Percentiles rank a stretch among this genome's conserved stretches.
Conservation (phyloP, 2,797 vertebrate genomes). For the Lophius americanus region DNA sequence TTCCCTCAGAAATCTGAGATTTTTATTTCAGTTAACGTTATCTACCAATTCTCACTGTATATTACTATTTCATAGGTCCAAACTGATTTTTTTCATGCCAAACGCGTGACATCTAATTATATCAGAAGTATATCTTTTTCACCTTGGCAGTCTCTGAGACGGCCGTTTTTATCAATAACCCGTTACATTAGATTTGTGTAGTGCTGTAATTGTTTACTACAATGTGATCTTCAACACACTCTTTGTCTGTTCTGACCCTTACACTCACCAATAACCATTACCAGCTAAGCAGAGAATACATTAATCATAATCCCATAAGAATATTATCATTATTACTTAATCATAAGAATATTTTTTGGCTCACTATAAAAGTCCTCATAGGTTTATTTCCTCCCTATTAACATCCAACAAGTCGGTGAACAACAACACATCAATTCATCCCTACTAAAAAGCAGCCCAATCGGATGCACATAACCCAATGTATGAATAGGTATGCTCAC, state of each 20-base stretch:
- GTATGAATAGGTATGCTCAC: neutral
- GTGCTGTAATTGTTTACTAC: conserved; percentile 47
- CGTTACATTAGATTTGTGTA: conserved; percentile 42
- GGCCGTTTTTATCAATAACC: conserved; percentile 30
- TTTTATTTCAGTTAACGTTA: conserved; percentile 8
- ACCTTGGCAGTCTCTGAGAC: conserved; percentile 18
- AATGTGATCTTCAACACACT: conserved; percentile 26
- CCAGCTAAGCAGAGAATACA: conserved; percentile 15
- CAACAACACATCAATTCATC: conserved; percentile 8
- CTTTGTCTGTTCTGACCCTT: conserved; percentile 17
- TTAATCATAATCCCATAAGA: conserved; percentile 15
- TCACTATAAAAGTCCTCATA: neutral
- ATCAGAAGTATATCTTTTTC: conserved; percentile 26
- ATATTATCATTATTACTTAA: too few relatives aligned
- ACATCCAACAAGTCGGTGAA: conserved; percentile 21
- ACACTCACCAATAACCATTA: conserved; percentile 27
- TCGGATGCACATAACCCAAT: conserved; percentile 1
- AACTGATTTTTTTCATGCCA: conserved; percentile 18
- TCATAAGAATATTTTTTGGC: conserved; percentile 3
- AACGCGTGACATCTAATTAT: conserved; percentile 40
- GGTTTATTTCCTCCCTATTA: conserved; percentile 25
- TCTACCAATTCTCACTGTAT: conserved; percentile 2
- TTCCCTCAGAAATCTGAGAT: conserved; percentile 19
- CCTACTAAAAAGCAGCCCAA: conserved; percentile 1
- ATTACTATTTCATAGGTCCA: conserved; percentile 22